Evolutionary conservation across 2,797 vertebrate species (phyloP).

Genomic region (Manis pentadactyla): DNA sequence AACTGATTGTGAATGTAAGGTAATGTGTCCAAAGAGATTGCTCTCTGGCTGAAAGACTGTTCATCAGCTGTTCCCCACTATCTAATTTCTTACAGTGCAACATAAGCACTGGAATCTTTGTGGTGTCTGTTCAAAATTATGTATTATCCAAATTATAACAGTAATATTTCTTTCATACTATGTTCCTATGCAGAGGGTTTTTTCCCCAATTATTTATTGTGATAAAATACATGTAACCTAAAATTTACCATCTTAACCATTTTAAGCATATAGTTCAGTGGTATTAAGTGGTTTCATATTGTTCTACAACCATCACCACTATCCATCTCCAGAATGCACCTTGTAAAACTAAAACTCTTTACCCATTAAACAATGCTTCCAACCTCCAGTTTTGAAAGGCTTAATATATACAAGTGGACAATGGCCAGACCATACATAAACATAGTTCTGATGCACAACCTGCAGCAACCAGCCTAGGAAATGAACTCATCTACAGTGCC

Average conservation of each 20-base stretch:
- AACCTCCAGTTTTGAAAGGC: background rate
- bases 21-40: slow-evolving; percentile 71
- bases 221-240: background rate
- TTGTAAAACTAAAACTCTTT: background rate
- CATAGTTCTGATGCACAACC: background rate
- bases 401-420: background rate
- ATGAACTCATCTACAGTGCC: background rate
- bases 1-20: slow-evolving; percentile 87
- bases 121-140: slow-evolving; percentile 85
- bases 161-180: background rate
- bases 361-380: background rate
- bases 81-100: background rate
- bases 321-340: background rate
- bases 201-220: background rate
- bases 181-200: background rate
- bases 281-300: background rate
- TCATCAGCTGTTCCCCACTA: background rate
- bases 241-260: background rate
- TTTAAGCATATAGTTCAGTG: background rate
- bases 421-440: background rate
- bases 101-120: slow-evolving; percentile 78
- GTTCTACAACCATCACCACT: background rate
- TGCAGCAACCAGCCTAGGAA: background rate
- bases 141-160: slow-evolving; percentile 85
- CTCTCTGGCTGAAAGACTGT: background rate